Evolutionary conservation across 2,797 vertebrate species (phyloP).

Genomic region (Emys orbicularis): DNA sequence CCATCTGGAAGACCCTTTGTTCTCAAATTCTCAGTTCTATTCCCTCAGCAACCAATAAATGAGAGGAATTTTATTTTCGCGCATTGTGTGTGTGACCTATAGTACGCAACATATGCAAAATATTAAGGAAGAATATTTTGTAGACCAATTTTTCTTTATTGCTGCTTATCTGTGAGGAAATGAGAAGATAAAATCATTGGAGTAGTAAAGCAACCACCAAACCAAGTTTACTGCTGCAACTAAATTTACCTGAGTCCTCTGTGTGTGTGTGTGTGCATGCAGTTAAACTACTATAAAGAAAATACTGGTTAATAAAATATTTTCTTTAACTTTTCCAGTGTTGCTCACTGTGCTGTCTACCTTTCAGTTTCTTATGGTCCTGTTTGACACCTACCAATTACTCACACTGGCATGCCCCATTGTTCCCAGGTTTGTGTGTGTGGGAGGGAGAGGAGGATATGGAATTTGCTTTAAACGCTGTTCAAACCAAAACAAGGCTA

Average conservation of each 20-base stretch:
- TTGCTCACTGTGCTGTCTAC: neutral
- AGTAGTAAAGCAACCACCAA: constrained; percentile 47
- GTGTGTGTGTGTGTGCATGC: neutral
- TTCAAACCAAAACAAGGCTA: neutral
- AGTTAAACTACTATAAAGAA: constrained; percentile 42
- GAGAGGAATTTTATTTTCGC: constrained; percentile 65
- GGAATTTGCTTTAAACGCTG: neutral
- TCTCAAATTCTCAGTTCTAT: constrained; percentile 60
- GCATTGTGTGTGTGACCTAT: constrained; percentile 41
- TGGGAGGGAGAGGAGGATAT: neutral
- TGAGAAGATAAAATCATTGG: constrained; percentile 59
- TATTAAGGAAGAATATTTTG: constrained; percentile 63
- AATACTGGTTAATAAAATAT: constrained; percentile 56
- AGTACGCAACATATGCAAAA: constrained; percentile 51
- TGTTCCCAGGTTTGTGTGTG: constrained; percentile 47
- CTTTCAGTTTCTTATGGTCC: constrained; percentile 9
- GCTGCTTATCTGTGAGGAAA: constrained; percentile 73
- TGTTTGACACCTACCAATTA: constrained; percentile 46
- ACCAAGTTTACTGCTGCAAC: constrained; percentile 25
- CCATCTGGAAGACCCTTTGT: constrained; percentile 70
- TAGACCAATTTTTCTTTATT: constrained; percentile 70
- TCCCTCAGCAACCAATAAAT: constrained; percentile 68
- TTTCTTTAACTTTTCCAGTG: constrained; percentile 5
- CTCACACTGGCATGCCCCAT: constrained; percentile 34
- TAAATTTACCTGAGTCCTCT: constrained; percentile 30